Conservation (phyloP, 2,888 invertebrate genomes). For the Bellardia bayeri region DNA sequence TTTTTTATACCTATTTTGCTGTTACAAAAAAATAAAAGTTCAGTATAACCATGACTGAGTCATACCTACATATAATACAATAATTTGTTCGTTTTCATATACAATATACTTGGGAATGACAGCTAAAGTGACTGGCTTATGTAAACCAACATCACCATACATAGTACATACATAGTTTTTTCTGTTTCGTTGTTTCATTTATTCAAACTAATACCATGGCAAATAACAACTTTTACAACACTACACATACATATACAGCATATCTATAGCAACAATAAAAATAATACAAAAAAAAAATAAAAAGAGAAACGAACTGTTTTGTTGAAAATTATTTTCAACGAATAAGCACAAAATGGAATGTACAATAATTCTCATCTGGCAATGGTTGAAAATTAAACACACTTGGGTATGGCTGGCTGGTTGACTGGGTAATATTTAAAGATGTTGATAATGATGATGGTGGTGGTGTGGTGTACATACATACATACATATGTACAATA, state of each 20-base stretch:
- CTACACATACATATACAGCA: neutral
- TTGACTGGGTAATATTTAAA: conserved; percentile 13
- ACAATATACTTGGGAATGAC: conserved; percentile 31
- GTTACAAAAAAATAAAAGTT: conserved; percentile 37
- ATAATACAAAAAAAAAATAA: neutral
- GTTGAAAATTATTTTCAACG: conserved; percentile 46
- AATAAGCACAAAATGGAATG: conserved; percentile 64
- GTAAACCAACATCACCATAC: conserved; percentile 59
- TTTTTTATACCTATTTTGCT: conserved; percentile 17
- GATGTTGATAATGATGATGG: conserved; percentile 23
- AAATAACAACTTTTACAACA: conserved; percentile 51
- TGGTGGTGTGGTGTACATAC: conserved; percentile 43
- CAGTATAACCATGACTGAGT: conserved; percentile 64
- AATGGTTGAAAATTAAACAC: conserved; percentile 58
- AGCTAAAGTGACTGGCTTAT: conserved; percentile 63
- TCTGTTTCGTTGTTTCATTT: neutral
- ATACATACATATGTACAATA: conserved; percentile 13
- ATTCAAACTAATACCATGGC: neutral
- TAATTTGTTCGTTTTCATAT: conserved; percentile 39
- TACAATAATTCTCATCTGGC: conserved; percentile 68
- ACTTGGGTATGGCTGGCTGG: conserved; percentile 50
- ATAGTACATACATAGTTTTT: conserved; percentile 32
- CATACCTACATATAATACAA: conserved; percentile 58
- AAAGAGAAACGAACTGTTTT: conserved; percentile 48
- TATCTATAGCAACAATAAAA: conserved; percentile 9